A percentile compares a stretch with the other conserved stretches of the same genome.
Conservation (phyloP, 2,797 vertebrate species). For the Sebastes taczanowskii region DNA sequence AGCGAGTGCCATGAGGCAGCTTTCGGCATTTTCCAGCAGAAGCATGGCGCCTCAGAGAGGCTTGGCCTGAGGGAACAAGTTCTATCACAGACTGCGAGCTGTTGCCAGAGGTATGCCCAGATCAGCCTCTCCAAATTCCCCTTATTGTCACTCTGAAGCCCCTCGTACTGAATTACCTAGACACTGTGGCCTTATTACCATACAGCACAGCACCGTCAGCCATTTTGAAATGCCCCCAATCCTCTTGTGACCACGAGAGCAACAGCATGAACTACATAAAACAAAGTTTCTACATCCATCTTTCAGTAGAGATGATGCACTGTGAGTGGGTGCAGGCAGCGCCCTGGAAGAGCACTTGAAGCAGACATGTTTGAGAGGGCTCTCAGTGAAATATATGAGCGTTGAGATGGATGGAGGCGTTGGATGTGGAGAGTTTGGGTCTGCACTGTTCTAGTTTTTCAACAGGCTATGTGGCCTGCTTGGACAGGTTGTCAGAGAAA, state of each 20-base stretch:
- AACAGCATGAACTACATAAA: not conserved
- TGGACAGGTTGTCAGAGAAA: conserved; percentile 36
- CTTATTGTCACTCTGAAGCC: conserved; percentile 35
- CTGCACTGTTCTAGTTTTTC: conserved; percentile 7
- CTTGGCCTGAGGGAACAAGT: conserved; percentile 58
- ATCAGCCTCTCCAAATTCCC: conserved; percentile 28
- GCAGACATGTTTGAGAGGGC: conserved; percentile 48
- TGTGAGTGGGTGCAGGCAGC: conserved; percentile 20
- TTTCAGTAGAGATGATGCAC: not conserved
- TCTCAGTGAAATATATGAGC: conserved; percentile 46
- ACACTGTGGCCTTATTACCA: conserved; percentile 18
- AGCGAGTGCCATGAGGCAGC: conserved; percentile 39
- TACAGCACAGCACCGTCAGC: conserved; percentile 31
- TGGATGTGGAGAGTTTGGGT: conserved; percentile 15
- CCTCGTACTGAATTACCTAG: conserved; percentile 3
- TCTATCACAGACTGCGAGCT: conserved; percentile 51
- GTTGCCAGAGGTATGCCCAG: conserved; percentile 56
- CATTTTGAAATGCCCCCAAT: conserved; percentile 43
- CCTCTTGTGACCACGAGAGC: conserved; percentile 15
- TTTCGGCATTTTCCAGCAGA: conserved; percentile 59
- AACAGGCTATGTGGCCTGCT: conserved; percentile 15
- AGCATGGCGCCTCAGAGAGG: conserved; percentile 39
- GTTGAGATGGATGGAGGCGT: conserved; percentile 23
- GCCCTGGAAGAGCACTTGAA: conserved; percentile 39
- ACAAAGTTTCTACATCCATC: conserved; percentile 18